Percentiles rank a stretch among this genome's conserved stretches.
Evolutionary conservation across 2,888 invertebrate genomes (phyloP).

Genomic region (Ecdyonurus torrentis): DNA sequence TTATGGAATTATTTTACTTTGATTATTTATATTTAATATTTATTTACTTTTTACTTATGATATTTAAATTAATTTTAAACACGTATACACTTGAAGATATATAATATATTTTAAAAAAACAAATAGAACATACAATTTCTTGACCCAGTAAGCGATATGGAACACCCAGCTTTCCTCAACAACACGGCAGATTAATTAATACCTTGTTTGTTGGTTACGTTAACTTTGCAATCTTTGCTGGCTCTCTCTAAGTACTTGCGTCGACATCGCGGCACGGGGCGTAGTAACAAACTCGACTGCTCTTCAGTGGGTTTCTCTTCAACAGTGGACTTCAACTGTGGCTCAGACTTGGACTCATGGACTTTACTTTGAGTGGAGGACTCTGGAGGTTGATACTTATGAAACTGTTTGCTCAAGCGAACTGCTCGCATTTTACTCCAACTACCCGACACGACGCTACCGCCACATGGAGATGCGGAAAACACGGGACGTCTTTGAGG

Average conservation of each 20-base stretch:
- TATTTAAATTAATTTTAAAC: too few relatives aligned
- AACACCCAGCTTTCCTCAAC: not conserved
- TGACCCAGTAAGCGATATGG: too few relatives aligned
- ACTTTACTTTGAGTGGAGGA: too few relatives aligned
- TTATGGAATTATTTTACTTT: too few relatives aligned
- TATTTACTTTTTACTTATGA: too few relatives aligned
- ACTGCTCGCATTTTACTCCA: constrained; percentile 37
- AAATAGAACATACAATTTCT: too few relatives aligned
- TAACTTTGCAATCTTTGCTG: too few relatives aligned
- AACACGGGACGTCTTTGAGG: not conserved
- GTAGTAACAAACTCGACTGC: not conserved
- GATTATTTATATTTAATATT: too few relatives aligned
- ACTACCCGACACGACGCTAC: constrained; percentile 32
- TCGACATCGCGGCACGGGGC: not conserved
- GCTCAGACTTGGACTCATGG: too few relatives aligned
- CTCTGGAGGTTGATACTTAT: constrained; percentile 6
- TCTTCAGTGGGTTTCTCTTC: not conserved
- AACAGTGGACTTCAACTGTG: not conserved
- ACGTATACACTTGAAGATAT: too few relatives aligned
- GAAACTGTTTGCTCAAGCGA: constrained; percentile 8
- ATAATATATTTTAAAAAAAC: too few relatives aligned
- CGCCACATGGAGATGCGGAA: constrained; percentile 15
- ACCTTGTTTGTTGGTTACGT: not conserved
- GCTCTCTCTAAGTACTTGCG: too few relatives aligned
- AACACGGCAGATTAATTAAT: not conserved